Evolutionary conservation across 1,140 invertebrate genomes (phyloP), one percentile per base, ranked within the genome.

Genomic region (Trichomalopsis sarcophagae): DNA sequence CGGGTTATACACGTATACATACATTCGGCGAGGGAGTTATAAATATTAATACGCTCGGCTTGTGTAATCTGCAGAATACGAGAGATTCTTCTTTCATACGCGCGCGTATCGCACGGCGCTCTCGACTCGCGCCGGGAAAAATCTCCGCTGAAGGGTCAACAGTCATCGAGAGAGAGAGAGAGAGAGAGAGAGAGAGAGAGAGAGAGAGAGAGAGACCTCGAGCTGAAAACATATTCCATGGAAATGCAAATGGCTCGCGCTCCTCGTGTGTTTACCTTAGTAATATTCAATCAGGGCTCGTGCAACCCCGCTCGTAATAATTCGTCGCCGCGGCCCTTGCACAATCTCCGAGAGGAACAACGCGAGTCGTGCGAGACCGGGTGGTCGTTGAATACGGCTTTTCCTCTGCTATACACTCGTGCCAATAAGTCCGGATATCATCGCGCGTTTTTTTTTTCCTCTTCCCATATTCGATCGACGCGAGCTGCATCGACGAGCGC

Each of bases 241-340:
- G 55, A 85, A 76, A 85, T 85, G 84, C 69, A 85, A 81, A 85
- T 81, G 78, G 50, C 27, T 17, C 33, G 55, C 55, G 33, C 50
- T 33, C 78, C 44, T 44, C 33, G 30, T 76, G 84, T 17, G 14
- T 85, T 85, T 85, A 74, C 71, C 62, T 85, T 85, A 66, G 73
- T 76, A 85, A 85, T 85, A 81, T 85, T 81, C 84, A 85, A 85
- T 85, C 73, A 85, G 73, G 23, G 7, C 44, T 84, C 11, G 17
- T 82, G 44, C 33, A 3, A 11, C 21, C 62, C 2, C 55, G 6
- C 0, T 47, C 62, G 44, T n/a, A 13, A 75, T 44, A 62, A 79
- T 69, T 69, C 33, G 21, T 17, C 6, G 21, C 40, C 6, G 40
- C 0, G 7, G n/a, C 81, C 10, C 44, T 82, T 62, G 17, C 33